Conservation (phyloP, 2,888 invertebrate genomes). For the Drosophila nigricruria region DNA sequence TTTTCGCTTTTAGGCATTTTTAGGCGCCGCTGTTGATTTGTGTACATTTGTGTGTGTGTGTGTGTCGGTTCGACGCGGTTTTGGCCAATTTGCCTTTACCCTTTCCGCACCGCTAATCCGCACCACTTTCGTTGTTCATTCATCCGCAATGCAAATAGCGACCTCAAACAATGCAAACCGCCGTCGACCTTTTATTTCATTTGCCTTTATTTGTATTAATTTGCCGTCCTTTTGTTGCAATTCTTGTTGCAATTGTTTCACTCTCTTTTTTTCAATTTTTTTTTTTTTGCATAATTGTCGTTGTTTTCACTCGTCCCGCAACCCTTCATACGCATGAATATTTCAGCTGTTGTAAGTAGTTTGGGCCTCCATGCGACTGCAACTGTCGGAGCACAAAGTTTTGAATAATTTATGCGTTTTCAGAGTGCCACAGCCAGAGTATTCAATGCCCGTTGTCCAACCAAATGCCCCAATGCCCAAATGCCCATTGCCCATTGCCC, state of each 20-base stretch:
- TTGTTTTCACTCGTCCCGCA: conserved; percentile 4
- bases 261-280: conserved; percentile 39
- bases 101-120: conserved; percentile 12
- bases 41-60: conserved; percentile 8
- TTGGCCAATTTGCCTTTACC: conserved; percentile 34
- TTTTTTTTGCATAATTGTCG: conserved; percentile 55
- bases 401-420: conserved; percentile 67
- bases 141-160: conserved; percentile 34
- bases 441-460: conserved; percentile 10
- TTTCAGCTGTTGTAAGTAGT: conserved; percentile 50
- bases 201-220: conserved; percentile 27
- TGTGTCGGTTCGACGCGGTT: conserved; percentile 25
- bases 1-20: conserved; percentile 16
- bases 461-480: conserved; percentile 22
- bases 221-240: conserved; percentile 14
- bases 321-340: conserved; percentile 64
- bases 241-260: conserved; percentile 11
- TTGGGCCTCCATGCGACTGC: conserved; percentile 28
- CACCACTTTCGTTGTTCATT: conserved; percentile 13
- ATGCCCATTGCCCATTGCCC: conserved; percentile 7
- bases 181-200: conserved; percentile 29
- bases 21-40: conserved; percentile 24
- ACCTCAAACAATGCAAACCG: conserved; percentile 29
- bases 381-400: conserved; percentile 55
- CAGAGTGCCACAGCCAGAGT: conserved; percentile 44